Base-by-base conservation (phyloP, 1,140 invertebrate genomes). In the Acromyrmex echinatior region DNA sequence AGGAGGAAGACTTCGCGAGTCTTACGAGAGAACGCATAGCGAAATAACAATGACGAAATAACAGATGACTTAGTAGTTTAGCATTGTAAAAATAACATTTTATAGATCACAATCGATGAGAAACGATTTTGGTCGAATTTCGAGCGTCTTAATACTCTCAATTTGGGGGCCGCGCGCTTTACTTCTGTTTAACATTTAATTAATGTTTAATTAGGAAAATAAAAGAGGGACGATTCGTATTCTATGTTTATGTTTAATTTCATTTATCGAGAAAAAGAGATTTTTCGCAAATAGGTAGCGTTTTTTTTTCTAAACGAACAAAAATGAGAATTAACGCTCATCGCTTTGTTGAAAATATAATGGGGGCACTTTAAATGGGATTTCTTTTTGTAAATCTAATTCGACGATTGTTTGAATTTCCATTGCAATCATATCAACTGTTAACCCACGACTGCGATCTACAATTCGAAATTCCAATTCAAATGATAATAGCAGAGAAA, bases 31-130 rank as follows among this genome's bases (percentile, higher is more conserved):
- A 56, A 25, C 14, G 14, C 45, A 56, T 21, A n/a, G 25, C 21
- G n/a, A 79, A 10, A 39, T 39, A 5, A 39, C 45, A 65, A 39
- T 39, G 35, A 39, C 9, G 60, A n/a, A 76, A 31, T n/a, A 53
- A 0, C 68, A 80, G 12, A 84, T 21, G 45, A 77, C 39, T 51
- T 76, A 79, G 71, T 78, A 78, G 74, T 91, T 86, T 79, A 91
- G 51, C 31, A 66, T 49, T 70, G 39, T 86, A 81, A 86, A 82
- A 86, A 31, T 89, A 79, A 88, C 74, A 74, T 80, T 88, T 90
- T 79, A 79, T 87, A 89, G 73, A 60, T 25, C 87, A 74, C 62
- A 51, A 62, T 71, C 58, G 39, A 31, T 60, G 21, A 14, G 18
- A 10, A 49, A 70, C 7, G 78, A 80, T 39, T 70, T 78, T 65